phyloP scores from a whole-genome alignment of 2,113 vertebrate species.

The Axis porcinus region DNA sequence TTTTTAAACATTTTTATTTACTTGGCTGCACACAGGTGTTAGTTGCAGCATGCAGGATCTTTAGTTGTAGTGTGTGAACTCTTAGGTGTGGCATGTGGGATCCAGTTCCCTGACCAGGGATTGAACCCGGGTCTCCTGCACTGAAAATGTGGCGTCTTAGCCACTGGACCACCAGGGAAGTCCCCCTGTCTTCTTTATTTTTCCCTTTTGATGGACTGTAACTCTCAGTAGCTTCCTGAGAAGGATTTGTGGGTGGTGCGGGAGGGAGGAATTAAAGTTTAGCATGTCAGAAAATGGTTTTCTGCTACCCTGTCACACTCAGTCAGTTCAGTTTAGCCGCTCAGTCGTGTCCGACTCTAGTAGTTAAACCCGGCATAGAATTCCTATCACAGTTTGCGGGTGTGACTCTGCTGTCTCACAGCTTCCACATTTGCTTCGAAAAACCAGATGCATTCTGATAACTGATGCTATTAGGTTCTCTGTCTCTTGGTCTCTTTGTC shows the following conservation, averaged over 20 bases:
- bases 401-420: neutral
- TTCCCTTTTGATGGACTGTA: neutral
- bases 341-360: no score
- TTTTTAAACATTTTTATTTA: neutral
- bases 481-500: neutral
- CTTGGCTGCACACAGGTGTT: neutral
- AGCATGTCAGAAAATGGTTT: neutral
- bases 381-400: neutral
- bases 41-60: neutral
- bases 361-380: neutral
- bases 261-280: neutral
- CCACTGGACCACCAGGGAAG: neutral
- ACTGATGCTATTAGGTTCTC: neutral
- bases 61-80: neutral
- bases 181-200: neutral
- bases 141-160: neutral
- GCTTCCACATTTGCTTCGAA: neutral
- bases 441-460: neutral
- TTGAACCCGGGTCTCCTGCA: accelerated
- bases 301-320: neutral
- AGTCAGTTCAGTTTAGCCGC: no score
- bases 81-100: neutral
- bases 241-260: neutral
- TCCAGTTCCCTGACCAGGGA: neutral
- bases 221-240: neutral